Conservation (phyloP, 2,888 invertebrate genomes). For the Clostera curtula region DNA sequence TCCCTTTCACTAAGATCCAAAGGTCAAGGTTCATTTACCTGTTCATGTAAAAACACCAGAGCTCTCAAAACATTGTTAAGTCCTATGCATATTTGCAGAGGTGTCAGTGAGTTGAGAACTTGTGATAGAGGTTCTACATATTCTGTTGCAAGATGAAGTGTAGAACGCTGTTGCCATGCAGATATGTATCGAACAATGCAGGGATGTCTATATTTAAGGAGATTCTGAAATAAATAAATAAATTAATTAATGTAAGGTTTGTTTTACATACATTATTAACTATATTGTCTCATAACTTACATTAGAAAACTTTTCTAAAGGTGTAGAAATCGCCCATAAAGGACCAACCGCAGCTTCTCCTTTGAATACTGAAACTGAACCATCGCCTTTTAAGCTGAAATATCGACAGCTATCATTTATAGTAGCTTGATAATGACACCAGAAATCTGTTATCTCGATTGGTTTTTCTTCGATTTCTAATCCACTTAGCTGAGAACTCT, state of each 20-base stretch:
- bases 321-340: conserved; percentile 78
- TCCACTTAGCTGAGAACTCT: conserved; percentile 81
- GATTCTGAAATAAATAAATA: conserved; percentile 77
- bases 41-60: conserved; percentile 88
- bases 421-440: conserved; percentile 81
- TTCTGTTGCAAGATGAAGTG: conserved; percentile 87
- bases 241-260: conserved; percentile 3
- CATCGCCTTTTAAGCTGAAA: conserved; percentile 70
- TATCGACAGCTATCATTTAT: conserved; percentile 73
- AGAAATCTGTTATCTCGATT: conserved; percentile 85
- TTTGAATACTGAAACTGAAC: conserved; percentile 83
- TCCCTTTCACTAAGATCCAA: neutral
- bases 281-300: conserved; percentile 51
- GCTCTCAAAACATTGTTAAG: conserved; percentile 87
- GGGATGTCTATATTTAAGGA: conserved; percentile 90
- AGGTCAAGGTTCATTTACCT: conserved; percentile 52
- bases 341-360: conserved; percentile 81
- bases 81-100: conserved; percentile 89
- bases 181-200: conserved; percentile 88
- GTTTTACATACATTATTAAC: conserved; percentile 2
- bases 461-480: conserved; percentile 84
- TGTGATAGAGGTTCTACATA: conserved; percentile 84
- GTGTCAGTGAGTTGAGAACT: conserved; percentile 78
- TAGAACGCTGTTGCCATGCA: conserved; percentile 85
- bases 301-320: conserved; percentile 85